Percentiles rank a stretch among this genome's conserved stretches.
Evolutionary conservation across 2,888 invertebrate species (phyloP).

Genomic region (Mythimna ferrago): DNA sequence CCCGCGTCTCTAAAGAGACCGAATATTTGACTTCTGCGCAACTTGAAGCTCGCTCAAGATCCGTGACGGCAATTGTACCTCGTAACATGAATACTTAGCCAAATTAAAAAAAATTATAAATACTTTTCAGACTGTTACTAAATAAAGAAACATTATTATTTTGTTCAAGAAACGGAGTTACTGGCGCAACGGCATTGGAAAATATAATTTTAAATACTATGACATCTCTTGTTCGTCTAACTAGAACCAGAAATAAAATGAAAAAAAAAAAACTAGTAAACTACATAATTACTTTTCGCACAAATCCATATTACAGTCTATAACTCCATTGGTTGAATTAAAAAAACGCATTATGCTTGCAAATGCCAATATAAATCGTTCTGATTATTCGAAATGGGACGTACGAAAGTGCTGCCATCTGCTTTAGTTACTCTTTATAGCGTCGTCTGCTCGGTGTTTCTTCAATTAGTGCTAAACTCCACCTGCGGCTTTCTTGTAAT

Average conservation of each 20-base stretch:
- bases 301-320: not conserved
- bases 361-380: not conserved
- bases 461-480: constrained; percentile 66
- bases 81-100: too few species aligned
- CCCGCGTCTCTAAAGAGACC: too few species aligned
- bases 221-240: too few species aligned
- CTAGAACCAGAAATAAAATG: too few species aligned
- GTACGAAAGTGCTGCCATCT: constrained; percentile 26
- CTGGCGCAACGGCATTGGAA: too few species aligned
- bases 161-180: too few species aligned
- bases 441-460: constrained; percentile 56
- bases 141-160: too few species aligned
- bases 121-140: too few species aligned
- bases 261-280: not conserved
- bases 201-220: not conserved
- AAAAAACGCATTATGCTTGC: not conserved
- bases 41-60: too few species aligned
- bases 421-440: constrained; percentile 50
- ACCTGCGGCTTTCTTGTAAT: constrained; percentile 27
- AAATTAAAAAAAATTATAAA: too few species aligned
- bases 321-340: not conserved
- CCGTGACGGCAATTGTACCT: too few species aligned
- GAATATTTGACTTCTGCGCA: too few species aligned
- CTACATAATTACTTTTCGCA: not conserved
- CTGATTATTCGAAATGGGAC: constrained; percentile 1